Conservation (phyloP, 2,797 vertebrate species). For the Enteromius trimaculatus region DNA sequence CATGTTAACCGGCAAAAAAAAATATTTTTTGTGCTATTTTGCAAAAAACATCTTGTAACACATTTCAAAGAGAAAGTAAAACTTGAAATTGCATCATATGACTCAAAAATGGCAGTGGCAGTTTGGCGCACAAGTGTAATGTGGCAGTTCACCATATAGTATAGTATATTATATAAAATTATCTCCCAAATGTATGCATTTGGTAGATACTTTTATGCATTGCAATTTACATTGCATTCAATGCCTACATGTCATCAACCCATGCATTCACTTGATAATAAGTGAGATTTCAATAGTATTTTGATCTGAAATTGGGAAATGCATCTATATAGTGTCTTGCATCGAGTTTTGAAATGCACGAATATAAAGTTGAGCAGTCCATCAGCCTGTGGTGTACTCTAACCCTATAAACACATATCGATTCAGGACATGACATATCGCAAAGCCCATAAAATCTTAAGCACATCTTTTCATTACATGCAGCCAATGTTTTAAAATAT, state of each 20-base stretch:
- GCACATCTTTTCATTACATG: slow-evolving; percentile 42
- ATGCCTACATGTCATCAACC: neutral
- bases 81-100: no score
- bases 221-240: neutral
- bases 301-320: neutral
- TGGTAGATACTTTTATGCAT: neutral
- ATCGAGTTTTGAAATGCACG: neutral
- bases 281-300: neutral
- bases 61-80: no score
- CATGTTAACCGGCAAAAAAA: no score
- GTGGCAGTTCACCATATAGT: neutral
- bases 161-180: no score
- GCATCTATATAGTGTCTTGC: neutral
- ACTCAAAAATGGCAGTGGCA: no score
- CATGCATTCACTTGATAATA: neutral
- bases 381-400: neutral
- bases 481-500: neutral
- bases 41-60: no score
- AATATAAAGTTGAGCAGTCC: slow-evolving; percentile 1
- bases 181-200: neutral
- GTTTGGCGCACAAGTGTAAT: neutral
- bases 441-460: slow-evolving; percentile 27
- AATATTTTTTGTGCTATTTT: no score
- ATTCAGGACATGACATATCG: slow-evolving; percentile 2
- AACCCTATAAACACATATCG: neutral